Base-by-base conservation (phyloP, 2,888 invertebrate species). In the Pimpla rufipes region DNA sequence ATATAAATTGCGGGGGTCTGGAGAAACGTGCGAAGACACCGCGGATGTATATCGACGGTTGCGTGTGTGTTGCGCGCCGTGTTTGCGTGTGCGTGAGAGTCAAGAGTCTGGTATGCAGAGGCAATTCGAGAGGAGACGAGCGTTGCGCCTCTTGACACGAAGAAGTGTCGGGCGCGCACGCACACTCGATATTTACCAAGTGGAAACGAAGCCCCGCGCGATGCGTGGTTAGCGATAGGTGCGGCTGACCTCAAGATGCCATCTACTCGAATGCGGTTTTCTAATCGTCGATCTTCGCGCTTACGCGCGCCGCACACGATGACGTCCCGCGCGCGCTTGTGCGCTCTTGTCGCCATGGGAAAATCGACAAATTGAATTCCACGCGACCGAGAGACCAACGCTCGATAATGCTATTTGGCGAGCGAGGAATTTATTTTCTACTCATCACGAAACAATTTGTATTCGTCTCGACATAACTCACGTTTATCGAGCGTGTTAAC, bases 241-340 rank as follows among this genome's bases (percentile, higher is more conserved):
- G 85, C 85, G 83, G 83, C 85, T 81, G 85, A 81, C 85, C 85
- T 79, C 81, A 79, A 73, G 81, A 84, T 84, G 81, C 79, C 79
- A 74, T 81, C 57, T 21, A 40, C 42, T 66, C 67, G 55, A 78
- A 68, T 82, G 62, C 59, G 68, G 78, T 74, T 78, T 78, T 82
- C 68, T 73, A 67, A 77, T 77, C 73, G 50, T 42, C 35, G 73
- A 81, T 81, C 59, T 70, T 71, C 37, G 10, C 55, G 62, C 52
- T 55, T 21, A 55, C 55, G 37, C 42, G n/a, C n/a, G 47, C 55
- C 37, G 18, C n/a, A 42, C 16, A 2, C 13, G 73, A 42, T 13
- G 21, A 45, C 29, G 71, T 23, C n/a, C 16, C 55, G n/a, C 55
- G 42, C 8, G 6, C 6, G 29, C n/a, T 4, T 50, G 50, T 50